Evolutionary conservation across 2,113 vertebrate species (phyloP).

Genomic region (Halcyon malimbica): DNA sequence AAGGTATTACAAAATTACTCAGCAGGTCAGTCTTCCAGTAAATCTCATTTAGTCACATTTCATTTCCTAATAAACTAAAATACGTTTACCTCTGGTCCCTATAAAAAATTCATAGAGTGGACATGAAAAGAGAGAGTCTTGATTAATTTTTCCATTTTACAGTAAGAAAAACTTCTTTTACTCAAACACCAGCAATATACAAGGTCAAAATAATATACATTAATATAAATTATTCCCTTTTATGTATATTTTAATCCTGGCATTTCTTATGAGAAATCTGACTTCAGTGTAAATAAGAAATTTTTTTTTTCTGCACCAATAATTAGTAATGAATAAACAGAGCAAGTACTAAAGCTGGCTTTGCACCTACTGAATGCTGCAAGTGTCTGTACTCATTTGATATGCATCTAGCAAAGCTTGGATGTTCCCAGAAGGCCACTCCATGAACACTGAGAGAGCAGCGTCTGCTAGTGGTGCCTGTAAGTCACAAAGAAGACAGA

Average conservation of each 20-base stretch:
- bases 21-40: not conserved
- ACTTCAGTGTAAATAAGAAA: constrained; percentile 60
- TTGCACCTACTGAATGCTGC: constrained; percentile 99
- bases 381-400: constrained; percentile 99
- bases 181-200: not conserved
- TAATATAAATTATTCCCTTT: constrained; percentile 6
- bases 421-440: constrained; percentile 98
- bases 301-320: constrained; percentile 3
- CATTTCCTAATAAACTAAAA: constrained; percentile 15
- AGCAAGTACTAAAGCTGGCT: constrained; percentile 92
- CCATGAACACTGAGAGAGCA: constrained; percentile 98
- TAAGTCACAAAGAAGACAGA: constrained; percentile 75
- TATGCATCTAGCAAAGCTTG: constrained; percentile 99
- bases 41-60: not conserved
- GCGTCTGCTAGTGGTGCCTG: constrained; percentile 99
- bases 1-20: not conserved
- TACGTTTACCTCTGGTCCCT: not conserved
- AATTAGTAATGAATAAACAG: constrained; percentile 83
- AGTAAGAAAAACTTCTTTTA: constrained; percentile 12
- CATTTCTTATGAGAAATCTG: constrained; percentile 23
- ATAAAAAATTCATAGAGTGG: not conserved
- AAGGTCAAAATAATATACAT: constrained; percentile 18
- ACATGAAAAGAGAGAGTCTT: constrained; percentile 4
- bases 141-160: not conserved
- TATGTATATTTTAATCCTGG: not conserved